Evolutionary conservation across 2,797 vertebrate species (phyloP).

Genomic region (Anguilla anguilla): DNA sequence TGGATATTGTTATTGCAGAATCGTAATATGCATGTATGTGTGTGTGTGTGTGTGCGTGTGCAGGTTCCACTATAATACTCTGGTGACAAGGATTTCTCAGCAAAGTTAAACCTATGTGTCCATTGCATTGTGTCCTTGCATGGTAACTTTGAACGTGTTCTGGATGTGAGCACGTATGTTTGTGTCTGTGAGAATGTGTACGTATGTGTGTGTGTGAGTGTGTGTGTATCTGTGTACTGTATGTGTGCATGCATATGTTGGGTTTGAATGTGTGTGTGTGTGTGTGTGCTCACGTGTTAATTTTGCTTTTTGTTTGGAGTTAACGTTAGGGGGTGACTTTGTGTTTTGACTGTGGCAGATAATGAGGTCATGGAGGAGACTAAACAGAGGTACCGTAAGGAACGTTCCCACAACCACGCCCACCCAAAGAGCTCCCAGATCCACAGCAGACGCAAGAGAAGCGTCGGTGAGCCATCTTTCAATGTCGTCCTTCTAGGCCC

Average conservation of each 20-base stretch:
- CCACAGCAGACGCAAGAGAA: constrained; percentile 84
- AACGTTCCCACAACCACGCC: constrained; percentile 72
- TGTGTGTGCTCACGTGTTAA: constrained; percentile 4
- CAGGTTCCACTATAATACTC: no score
- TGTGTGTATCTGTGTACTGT: not conserved
- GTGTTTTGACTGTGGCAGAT: constrained; percentile 43
- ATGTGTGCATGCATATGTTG: constrained; percentile 1
- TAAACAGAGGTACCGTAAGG: constrained; percentile 77
- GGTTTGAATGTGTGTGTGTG: no score
- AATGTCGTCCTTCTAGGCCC: not conserved
- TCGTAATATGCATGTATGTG: not conserved
- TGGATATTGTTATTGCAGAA: no score
- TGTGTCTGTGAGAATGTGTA: constrained; percentile 6
- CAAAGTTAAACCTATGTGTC: not conserved
- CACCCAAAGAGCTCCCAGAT: constrained; percentile 78
- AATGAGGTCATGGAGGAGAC: constrained; percentile 81
- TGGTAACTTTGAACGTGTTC: not conserved
- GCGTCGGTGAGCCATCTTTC: constrained; percentile 77
- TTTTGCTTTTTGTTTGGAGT: not conserved
- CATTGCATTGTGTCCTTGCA: no score
- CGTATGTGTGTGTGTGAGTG: not conserved
- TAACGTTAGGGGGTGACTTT: not conserved
- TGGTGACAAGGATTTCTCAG: no score
- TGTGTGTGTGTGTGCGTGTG: constrained; percentile 9
- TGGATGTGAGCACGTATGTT: constrained; percentile 1